Percentiles rank a stretch among this genome's conserved stretches.
Evolutionary conservation across 2,797 vertebrate species (phyloP).

Genomic region (Momotus momota): DNA sequence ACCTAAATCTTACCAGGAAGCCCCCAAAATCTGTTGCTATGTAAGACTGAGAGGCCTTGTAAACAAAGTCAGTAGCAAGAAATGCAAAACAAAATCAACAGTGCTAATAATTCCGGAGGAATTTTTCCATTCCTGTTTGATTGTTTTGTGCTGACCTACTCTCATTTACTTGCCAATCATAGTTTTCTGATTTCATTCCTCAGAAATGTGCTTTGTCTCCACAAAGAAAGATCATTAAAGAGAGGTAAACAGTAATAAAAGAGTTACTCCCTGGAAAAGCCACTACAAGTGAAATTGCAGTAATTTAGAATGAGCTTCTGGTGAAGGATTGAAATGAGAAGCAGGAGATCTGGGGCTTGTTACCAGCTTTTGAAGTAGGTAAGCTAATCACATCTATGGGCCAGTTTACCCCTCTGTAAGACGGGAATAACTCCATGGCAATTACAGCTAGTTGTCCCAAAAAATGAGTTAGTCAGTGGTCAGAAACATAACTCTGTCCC

Average conservation of each 20-base stretch:
- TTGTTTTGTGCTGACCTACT: neutral
- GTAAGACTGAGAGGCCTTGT: neutral
- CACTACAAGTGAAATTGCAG: constrained; percentile 12
- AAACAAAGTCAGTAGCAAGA: neutral
- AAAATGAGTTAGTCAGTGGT: neutral
- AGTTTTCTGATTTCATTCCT: constrained; percentile 8
- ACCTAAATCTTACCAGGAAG: neutral
- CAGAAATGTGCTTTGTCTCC: neutral
- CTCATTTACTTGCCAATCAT: neutral
- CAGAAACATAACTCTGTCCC: neutral
- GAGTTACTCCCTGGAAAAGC: constrained; percentile 25
- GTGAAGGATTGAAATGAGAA: neutral
- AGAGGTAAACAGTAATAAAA: constrained; percentile 37
- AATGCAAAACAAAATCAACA: neutral
- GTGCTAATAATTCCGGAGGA: neutral
- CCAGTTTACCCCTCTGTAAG: neutral
- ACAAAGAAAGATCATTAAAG: constrained; percentile 33
- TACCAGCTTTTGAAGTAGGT: neutral
- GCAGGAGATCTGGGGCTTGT: neutral
- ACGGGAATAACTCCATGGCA: neutral
- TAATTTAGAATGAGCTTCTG: constrained; percentile 11
- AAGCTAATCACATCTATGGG: neutral
- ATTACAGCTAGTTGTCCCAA: neutral
- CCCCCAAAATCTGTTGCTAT: neutral
- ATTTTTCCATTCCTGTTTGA: neutral